Conservation (phyloP, 2,888 invertebrate genomes). For the Alloplasta piceator region DNA sequence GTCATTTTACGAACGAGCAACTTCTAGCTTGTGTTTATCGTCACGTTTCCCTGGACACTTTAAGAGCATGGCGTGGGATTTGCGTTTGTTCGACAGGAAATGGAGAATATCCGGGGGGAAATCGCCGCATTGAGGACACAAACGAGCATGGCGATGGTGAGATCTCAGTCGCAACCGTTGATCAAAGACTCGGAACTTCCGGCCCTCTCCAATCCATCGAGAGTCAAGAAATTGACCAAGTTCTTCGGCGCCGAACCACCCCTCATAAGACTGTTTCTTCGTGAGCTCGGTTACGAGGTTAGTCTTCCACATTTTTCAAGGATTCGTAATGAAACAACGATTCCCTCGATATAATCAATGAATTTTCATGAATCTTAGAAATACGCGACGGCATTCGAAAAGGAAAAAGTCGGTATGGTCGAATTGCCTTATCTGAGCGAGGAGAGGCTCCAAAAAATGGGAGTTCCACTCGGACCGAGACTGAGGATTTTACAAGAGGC, state of each 20-base stretch:
- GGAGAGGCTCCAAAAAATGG: slow-evolving; percentile 93
- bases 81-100: slow-evolving; percentile 86
- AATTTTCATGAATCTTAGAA: slow-evolving; percentile 86
- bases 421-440: slow-evolving; percentile 96
- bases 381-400: slow-evolving; percentile 93
- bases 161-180: slow-evolving; percentile 88
- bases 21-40: not conserved
- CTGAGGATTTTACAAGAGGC: slow-evolving; percentile 95
- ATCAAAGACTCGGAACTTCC: slow-evolving; percentile 86
- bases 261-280: slow-evolving; percentile 93
- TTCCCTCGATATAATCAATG: slow-evolving; percentile 11
- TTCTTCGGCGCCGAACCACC: slow-evolving; percentile 98
- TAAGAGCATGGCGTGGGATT: slow-evolving; percentile 2
- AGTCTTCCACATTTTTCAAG: slow-evolving; percentile 57
- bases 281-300: slow-evolving; percentile 96
- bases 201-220: slow-evolving; percentile 92
- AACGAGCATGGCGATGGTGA: slow-evolving; percentile 85
- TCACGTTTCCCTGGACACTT: not conserved
- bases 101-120: slow-evolving; percentile 94
- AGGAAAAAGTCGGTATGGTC: slow-evolving; percentile 94
- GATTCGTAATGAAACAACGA: not conserved
- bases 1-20: not conserved
- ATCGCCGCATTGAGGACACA: slow-evolving; percentile 90
- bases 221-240: slow-evolving; percentile 94
- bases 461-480: slow-evolving; percentile 95